Evolutionary conservation across 2,113 vertebrate genomes (phyloP), one percentile per base, ranked within the genome.

Genomic region (Australoheros scitulus): DNA sequence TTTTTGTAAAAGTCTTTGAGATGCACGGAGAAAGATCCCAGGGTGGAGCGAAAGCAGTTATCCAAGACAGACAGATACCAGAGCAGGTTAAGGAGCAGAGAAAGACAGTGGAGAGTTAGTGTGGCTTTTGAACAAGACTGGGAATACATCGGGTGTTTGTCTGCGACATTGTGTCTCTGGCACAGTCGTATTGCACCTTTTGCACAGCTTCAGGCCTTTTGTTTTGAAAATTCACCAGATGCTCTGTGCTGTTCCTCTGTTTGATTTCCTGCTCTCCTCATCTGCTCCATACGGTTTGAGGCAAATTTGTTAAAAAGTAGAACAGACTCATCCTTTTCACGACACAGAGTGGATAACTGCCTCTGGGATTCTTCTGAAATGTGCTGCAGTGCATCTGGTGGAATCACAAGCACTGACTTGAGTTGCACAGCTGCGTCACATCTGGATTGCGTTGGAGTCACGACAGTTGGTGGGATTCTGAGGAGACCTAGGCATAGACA

Each of bases 311-410:
- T 50, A 43, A 1, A 70, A 70, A 70, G 41, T 29, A 7, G 22
- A 29, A 29, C 11, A 15, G 64, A 11, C 41, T 7, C 26, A 9
- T 29, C 29, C 24, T 0, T 50, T 70, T 18, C 3, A 24, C 41
- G 26, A 4, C 2, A 26, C 64, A 70, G 43, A 47, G 43, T 15
- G 14, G 43, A 29, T 24, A 4, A 50, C 22, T 2, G 41, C 2
- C 26, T 2, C 5, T 50, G 41, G 41, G 15, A 50, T 24, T 50
- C 47, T 70, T 50, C 41, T 20, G 65, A 50, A 70, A 70, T 70
- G 64, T 29, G 9, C 15, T 70, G 2, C 41, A 4, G 64, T 24
- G 0, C 17, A 29, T 50, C 24, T 29, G 43, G 6, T 50, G 43
- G 64, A 68, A 68, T 47, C 22, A 68, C 38, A 68, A 26, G 14